Evolutionary conservation across 2,113 vertebrate species (phyloP).

Genomic region (Scalopus aquaticus): DNA sequence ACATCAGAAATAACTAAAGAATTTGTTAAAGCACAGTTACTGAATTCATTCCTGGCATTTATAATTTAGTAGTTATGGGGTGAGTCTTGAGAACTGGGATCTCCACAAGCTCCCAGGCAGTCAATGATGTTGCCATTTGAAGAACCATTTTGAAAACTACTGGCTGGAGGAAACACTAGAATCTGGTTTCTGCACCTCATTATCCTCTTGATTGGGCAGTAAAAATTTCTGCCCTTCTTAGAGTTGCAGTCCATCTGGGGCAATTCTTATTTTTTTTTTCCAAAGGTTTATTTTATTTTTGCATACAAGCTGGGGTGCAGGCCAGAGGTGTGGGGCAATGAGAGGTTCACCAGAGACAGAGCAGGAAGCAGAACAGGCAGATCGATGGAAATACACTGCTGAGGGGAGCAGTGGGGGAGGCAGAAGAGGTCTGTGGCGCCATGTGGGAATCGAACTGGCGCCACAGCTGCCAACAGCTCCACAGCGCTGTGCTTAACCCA

Average conservation of each 20-base stretch:
- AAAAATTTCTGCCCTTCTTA: neutral
- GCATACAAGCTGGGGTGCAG: no score
- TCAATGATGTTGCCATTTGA: neutral
- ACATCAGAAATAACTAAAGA: neutral
- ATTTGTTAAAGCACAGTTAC: neutral
- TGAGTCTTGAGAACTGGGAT: slow-evolving; percentile 10
- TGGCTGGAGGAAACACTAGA: neutral
- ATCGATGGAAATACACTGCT: no score
- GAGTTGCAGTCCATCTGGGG: neutral
- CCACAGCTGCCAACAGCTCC: no score
- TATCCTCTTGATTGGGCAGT: neutral
- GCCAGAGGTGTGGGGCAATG: no score
- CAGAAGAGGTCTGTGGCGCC: no score
- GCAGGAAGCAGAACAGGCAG: no score
- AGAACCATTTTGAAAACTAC: neutral
- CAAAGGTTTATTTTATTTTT: no score
- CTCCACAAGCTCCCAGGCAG: neutral
- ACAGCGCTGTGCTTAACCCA: no score
- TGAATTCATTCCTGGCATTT: neutral
- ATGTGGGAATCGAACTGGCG: no score
- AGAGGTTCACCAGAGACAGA: no score
- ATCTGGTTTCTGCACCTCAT: neutral
- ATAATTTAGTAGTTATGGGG: neutral
- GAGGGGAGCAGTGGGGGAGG: no score
- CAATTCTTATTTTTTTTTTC: slow-evolving; percentile 4